Evolutionary conservation across 1,140 invertebrate genomes (phyloP), one percentile per base, ranked within the genome.

Genomic region (Drosophila bipectinata): DNA sequence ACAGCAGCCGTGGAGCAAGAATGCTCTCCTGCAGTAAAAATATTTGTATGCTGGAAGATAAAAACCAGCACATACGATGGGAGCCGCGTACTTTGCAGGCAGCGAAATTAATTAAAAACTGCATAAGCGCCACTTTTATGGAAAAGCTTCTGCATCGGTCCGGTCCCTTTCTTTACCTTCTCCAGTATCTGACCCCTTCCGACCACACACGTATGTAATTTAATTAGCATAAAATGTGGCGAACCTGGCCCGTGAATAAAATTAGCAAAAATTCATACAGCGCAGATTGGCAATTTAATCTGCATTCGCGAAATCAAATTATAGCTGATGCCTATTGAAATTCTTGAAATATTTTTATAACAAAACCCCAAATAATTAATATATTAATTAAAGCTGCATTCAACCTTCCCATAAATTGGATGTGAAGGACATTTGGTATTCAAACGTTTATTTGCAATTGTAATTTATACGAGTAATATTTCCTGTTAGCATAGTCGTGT

Each of bases 21-120:
- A 41, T 34, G 30, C 34, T 30, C 34, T 30, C 56, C 53, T 41
- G 18, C 30, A 54, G 15, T n/a, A 34, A 51, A 14, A 44, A 54
- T 73, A 49, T 37, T 56, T 73, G 44, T 53, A 12, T 34, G 39
- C 4, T 41, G 41, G 30, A 48, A 59, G 48, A 77, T 63, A 39
- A 51, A 76, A 47, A 51, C 10, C 56, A 8, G 64, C 56, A 72
- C 48, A 55, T 37, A 10, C 34, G 34, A n/a, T 37, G 34, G 10
- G 10, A 39, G 61, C 62, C 26, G 58, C 34, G 28, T 24, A 14
- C 15, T 9, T 14, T 18, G 26, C 24, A 6, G 58, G 30, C 39
- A 28, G 62, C 44, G 57, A 84, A 74, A 81, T 84, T 84, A 84
- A 84, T 84, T 84, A 84, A 84, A 87, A 87, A 79, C 64, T 82